These are phyloP conservation scores for Cylindroiulus punctatus DNA, from an alignment of 2,888 invertebrate species.

Conservation along the genomic window DNA sequence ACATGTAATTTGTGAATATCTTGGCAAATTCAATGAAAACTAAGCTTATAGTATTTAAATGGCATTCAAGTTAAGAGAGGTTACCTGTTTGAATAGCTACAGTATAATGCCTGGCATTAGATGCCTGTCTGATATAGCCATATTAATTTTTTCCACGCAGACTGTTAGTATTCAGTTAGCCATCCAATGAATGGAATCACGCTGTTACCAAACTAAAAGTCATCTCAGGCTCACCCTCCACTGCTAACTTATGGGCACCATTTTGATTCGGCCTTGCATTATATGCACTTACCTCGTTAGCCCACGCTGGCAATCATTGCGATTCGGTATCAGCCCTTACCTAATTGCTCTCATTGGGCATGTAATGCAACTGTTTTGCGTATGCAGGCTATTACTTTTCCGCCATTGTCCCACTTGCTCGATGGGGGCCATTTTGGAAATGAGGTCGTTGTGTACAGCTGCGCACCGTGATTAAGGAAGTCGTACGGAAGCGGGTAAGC, in stretches of 20 bases:
- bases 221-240: too few relatives aligned
- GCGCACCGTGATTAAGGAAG: constrained; percentile 1
- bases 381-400: not conserved
- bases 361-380: constrained; percentile 8
- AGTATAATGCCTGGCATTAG: too few relatives aligned
- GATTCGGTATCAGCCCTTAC: not conserved
- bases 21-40: too few relatives aligned
- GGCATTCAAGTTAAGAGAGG: too few relatives aligned
- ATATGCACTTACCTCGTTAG: constrained; percentile 21
- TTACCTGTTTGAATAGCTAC: too few relatives aligned
- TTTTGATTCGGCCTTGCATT: too few relatives aligned
- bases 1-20: too few relatives aligned
- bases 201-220: too few relatives aligned
- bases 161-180: not conserved
- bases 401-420: not conserved
- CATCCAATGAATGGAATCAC: not conserved
- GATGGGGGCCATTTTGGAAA: not conserved
- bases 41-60: too few relatives aligned
- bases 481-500: not conserved
- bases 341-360: not conserved
- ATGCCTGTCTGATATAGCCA: too few relatives aligned
- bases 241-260: not conserved
- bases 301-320: not conserved
- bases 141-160: not conserved
- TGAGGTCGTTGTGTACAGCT: not conserved